Conservation (phyloP, 2,113 vertebrate species). For the human region DNA sequence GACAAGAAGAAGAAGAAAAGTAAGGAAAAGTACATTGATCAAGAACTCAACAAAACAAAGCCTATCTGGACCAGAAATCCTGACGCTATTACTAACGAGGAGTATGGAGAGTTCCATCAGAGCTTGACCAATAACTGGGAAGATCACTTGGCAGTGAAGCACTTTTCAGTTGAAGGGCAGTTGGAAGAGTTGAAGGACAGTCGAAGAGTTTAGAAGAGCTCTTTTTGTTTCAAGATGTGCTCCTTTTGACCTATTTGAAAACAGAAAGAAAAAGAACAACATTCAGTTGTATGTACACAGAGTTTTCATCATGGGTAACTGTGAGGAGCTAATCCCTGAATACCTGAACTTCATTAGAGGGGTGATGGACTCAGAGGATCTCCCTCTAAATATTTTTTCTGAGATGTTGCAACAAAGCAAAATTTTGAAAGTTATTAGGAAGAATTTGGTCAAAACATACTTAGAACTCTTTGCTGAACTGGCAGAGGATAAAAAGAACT, state of each 20-base stretch:
- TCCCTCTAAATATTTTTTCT: conserved; percentile 97
- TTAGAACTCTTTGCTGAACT: conserved; percentile 95
- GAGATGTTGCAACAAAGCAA: conserved; percentile 99
- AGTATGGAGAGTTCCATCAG: conserved; percentile 97
- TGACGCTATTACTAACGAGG: conserved; percentile 95
- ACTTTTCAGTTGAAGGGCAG: conserved; percentile 97
- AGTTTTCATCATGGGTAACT: conserved; percentile 99
- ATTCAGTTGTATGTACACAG: conserved; percentile 96
- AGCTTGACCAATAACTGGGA: conserved; percentile 94
- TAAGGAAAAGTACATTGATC: conserved; percentile 90
- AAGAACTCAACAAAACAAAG: conserved; percentile 76
- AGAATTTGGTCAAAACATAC: conserved; percentile 98
- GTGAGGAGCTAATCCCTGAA: conserved; percentile 96
- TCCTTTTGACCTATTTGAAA: conserved; percentile 96
- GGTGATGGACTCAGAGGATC: conserved; percentile 97
- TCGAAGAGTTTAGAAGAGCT: conserved; percentile 91
- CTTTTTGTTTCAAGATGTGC: conserved; percentile 95
- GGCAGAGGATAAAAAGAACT: conserved; percentile 97
- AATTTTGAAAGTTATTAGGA: conserved; percentile 97
- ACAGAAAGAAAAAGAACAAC: conserved; percentile 97
- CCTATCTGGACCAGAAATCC: conserved; percentile 96
- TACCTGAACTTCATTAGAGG: conserved; percentile 97
- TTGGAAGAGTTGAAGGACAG: conserved; percentile 94
- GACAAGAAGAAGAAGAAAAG: conserved; percentile 39
- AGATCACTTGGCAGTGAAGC: conserved; percentile 92